phyloP scores from a whole-genome alignment of 1,140 invertebrate genomes.

The Ruditapes philippinarum region DNA sequence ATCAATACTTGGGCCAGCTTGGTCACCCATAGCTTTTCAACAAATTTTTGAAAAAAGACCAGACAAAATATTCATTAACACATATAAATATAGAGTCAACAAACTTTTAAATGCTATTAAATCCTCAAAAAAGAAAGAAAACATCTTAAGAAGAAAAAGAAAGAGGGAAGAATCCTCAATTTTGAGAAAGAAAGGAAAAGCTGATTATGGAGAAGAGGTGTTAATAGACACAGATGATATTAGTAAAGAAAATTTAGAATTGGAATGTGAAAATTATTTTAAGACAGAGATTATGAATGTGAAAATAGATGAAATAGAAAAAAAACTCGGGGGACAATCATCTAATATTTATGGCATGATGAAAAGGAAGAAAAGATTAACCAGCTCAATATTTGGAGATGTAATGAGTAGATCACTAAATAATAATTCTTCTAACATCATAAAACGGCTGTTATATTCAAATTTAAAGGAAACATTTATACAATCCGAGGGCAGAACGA shows the following conservation, averaged over 20 bases:
- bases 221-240: constrained; percentile 13
- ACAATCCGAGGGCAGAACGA: background rate
- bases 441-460: no score
- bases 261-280: background rate
- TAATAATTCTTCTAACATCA: no score
- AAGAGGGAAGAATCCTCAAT: background rate
- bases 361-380: constrained; percentile 18
- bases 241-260: background rate
- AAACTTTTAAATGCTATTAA: background rate
- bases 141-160: constrained; percentile 16
- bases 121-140: background rate
- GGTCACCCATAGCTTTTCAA: background rate
- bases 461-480: background rate
- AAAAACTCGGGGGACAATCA: background rate
- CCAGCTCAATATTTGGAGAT: constrained; percentile 9
- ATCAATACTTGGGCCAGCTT: background rate
- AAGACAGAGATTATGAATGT: background rate
- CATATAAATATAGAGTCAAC: background rate
- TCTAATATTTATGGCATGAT: background rate
- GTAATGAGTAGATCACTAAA: no score
- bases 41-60: background rate
- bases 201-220: constrained; percentile 19
- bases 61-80: constrained; percentile 7
- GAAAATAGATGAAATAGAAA: background rate
- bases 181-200: background rate